Evolutionary conservation across 2,888 invertebrate genomes (phyloP).

Genomic region (Pegoplata infirma): DNA sequence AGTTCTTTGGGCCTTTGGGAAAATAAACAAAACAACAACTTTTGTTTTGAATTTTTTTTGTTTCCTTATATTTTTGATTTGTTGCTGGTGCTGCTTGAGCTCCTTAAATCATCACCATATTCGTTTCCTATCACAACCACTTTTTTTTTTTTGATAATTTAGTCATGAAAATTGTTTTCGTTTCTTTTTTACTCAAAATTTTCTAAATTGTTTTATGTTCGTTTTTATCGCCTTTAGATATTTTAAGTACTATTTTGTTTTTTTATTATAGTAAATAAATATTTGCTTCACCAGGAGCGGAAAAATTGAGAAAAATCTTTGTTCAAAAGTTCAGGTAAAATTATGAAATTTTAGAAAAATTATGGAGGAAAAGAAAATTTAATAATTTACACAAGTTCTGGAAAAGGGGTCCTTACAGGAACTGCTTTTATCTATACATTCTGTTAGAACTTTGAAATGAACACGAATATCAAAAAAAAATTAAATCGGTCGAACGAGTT

Average conservation of each 20-base stretch:
- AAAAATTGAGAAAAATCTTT: too few species aligned
- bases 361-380: too few species aligned
- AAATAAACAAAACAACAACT: background rate
- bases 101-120: background rate
- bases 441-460: too few species aligned
- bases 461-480: too few species aligned
- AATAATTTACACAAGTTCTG: too few species aligned
- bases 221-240: slow-evolving; percentile 30
- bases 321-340: too few species aligned
- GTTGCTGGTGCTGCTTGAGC: background rate
- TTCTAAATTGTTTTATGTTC: slow-evolving; percentile 35
- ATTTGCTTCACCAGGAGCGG: too few species aligned
- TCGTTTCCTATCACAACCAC: background rate
- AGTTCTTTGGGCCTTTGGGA: background rate
- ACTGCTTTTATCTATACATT: too few species aligned
- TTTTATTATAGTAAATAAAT: too few species aligned
- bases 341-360: too few species aligned
- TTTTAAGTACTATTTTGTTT: background rate
- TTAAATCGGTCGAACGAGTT: too few species aligned
- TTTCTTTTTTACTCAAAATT: slow-evolving; percentile 12
- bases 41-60: background rate
- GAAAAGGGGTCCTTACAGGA: too few species aligned
- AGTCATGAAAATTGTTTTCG: background rate
- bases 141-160: background rate
- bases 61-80: background rate